These are phyloP conservation scores for Poeciliopsis presidionis DNA, from an alignment of 2,797 vertebrate species.

Conservation along the genomic window DNA sequence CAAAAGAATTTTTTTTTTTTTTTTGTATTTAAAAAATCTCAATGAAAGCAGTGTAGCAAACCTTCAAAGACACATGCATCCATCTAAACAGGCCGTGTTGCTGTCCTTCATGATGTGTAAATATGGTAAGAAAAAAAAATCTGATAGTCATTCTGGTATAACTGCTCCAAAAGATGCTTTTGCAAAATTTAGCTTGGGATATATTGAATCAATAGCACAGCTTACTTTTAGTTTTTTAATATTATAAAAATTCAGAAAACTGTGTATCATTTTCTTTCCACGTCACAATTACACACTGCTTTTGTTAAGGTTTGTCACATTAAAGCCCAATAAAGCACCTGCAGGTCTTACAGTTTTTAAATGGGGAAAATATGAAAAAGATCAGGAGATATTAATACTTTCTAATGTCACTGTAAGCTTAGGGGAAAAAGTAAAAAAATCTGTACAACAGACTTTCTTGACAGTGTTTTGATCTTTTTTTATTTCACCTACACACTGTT, in stretches of 20 bases:
- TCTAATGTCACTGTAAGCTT: background rate
- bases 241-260: background rate
- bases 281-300: background rate
- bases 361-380: background rate
- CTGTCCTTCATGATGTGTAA: background rate
- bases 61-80: background rate
- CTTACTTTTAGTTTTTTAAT: background rate
- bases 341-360: background rate
- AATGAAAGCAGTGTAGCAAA: background rate
- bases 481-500: slow-evolving; percentile 3
- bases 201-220: background rate
- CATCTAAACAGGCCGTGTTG: background rate
- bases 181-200: background rate
- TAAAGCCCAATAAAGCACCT: background rate
- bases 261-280: background rate
- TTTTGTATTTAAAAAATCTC: background rate
- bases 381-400: background rate
- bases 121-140: background rate
- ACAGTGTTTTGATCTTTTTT: background rate
- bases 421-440: background rate
- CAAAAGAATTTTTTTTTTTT: background rate
- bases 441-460: background rate
- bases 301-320: background rate
- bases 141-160: too few species aligned
- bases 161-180: background rate